phyloP scores from a whole-genome alignment of 2,797 vertebrate species.

The Danio jaintianensis region DNA sequence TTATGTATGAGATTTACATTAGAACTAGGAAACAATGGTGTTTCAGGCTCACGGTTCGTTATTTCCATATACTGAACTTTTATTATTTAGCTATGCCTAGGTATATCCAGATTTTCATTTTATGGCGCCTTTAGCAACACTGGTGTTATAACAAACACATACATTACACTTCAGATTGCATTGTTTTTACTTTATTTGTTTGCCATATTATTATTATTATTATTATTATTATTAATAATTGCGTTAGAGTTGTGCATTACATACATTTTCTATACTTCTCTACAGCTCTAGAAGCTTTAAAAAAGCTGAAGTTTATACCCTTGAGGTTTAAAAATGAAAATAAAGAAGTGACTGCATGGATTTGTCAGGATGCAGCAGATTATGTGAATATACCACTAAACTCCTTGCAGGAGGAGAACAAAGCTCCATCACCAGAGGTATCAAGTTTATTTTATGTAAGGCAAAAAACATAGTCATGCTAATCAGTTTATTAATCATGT shows the following conservation, averaged over 20 bases:
- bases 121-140: too few relatives aligned
- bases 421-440: neutral
- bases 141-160: neutral
- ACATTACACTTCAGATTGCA: neutral
- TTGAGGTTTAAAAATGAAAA: neutral
- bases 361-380: neutral
- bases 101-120: too few relatives aligned
- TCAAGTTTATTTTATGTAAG: neutral
- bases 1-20: too few relatives aligned
- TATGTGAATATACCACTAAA: neutral
- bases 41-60: too few relatives aligned
- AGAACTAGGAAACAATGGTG: too few relatives aligned
- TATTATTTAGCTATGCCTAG: too few relatives aligned
- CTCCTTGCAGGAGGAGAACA: neutral
- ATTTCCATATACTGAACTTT: too few relatives aligned
- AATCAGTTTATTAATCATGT: too few relatives aligned
- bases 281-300: conserved; percentile 9
- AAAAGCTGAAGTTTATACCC: neutral
- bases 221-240: too few relatives aligned
- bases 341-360: neutral
- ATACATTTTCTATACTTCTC: neutral
- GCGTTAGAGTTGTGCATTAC: too few relatives aligned
- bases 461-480: neutral
- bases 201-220: too few relatives aligned
- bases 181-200: too few relatives aligned